A percentile compares a stretch with the other conserved stretches of the same genome.
phyloP scores from a whole-genome alignment of 2,888 invertebrate genomes.

The Drosophila leonis region DNA sequence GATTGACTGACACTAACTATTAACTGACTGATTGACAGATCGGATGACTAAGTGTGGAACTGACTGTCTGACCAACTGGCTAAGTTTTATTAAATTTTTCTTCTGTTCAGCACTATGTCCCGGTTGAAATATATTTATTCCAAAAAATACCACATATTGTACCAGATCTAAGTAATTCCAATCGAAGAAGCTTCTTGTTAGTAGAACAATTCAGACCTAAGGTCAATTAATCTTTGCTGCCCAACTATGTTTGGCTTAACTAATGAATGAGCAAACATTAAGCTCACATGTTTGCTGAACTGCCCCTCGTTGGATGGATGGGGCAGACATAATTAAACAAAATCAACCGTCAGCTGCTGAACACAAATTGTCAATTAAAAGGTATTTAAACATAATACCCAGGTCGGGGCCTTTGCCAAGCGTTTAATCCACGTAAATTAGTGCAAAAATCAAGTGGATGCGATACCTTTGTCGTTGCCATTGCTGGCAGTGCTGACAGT shows the following conservation, averaged over 20 bases:
- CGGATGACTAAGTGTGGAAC: too few species aligned
- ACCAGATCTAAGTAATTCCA: background rate
- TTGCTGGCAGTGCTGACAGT: constrained; percentile 24
- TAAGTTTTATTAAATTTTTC: background rate
- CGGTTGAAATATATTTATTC: background rate
- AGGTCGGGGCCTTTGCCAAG: constrained; percentile 49
- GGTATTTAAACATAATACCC: constrained; percentile 84
- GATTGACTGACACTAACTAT: background rate
- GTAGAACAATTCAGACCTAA: too few species aligned
- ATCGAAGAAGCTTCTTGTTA: background rate
- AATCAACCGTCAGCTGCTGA: constrained; percentile 68
- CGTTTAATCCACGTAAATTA: constrained; percentile 81
- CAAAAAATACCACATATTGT: background rate
- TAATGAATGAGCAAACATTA: constrained; percentile 51
- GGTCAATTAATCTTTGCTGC: constrained; percentile 20
- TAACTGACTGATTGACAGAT: background rate
- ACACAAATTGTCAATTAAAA: constrained; percentile 84
- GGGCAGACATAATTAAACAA: constrained; percentile 62
- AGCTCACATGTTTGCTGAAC: constrained; percentile 37
- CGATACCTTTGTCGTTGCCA: constrained; percentile 60
- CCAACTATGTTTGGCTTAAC: constrained; percentile 20
- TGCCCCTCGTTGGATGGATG: constrained; percentile 4
- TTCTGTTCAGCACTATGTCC: background rate
- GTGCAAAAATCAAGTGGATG: constrained; percentile 81
- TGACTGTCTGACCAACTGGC: background rate